phyloP scores from a whole-genome alignment of 2,888 invertebrate genomes.

The Metalampra italica region DNA sequence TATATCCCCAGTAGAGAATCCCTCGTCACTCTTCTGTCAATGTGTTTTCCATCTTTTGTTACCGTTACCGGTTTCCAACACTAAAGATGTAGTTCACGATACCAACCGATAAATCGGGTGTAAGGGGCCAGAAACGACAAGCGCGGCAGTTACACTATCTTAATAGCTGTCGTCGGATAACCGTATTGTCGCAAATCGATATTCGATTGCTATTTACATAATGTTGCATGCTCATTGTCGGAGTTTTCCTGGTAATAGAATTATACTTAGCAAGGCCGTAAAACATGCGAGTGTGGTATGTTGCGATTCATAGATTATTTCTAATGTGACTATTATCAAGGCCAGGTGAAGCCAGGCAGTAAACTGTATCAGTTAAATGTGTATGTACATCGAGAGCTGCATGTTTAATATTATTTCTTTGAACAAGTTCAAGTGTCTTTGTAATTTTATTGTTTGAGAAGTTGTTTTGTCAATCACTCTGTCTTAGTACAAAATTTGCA shows the following conservation, averaged over 20 bases:
- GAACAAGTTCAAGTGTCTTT: no score
- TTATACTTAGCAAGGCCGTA: not conserved
- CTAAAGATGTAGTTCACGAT: constrained; percentile 3
- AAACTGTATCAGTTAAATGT: no score
- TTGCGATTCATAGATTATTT: not conserved
- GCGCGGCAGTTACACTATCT: constrained; percentile 17
- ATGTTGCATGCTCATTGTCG: constrained; percentile 7
- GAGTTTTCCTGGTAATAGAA: not conserved
- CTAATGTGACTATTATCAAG: not conserved
- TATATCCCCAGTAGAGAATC: no score
- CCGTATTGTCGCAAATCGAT: constrained; percentile 22
- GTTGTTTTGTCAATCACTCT: no score
- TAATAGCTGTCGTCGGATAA: constrained; percentile 13
- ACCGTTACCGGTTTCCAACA: not conserved
- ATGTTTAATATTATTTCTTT: no score
- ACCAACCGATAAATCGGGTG: constrained; percentile 5
- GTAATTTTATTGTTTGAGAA: no score
- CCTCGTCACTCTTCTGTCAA: not conserved
- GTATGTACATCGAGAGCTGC: no score
- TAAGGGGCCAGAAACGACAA: constrained; percentile 9
- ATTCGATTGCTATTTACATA: constrained; percentile 28
- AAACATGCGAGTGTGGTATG: no score
- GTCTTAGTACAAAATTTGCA: not conserved
- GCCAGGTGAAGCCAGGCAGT: not conserved
- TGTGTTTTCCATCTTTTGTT: not conserved